Evolutionary conservation across 2,113 vertebrate species (phyloP).

Genomic region (Cacatua alba): DNA sequence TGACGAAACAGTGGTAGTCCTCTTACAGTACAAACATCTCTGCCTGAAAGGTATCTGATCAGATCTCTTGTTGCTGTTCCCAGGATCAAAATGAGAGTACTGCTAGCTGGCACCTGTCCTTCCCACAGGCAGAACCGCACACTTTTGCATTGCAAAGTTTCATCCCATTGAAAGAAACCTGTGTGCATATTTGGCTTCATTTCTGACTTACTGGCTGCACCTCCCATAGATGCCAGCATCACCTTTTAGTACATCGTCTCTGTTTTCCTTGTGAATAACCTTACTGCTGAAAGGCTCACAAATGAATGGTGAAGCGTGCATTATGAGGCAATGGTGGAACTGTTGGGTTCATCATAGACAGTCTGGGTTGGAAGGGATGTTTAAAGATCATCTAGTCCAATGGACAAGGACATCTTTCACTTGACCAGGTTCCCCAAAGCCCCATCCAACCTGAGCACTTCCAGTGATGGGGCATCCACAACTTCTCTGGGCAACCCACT

Average conservation of each 20-base stretch:
- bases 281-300: background rate
- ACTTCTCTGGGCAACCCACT: background rate
- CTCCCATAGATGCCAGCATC: background rate
- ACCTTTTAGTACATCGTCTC: background rate
- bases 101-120: background rate
- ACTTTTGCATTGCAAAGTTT: background rate
- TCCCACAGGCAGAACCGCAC: background rate
- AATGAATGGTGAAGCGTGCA: background rate
- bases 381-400: background rate
- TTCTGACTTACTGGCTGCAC: background rate
- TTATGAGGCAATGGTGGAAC: background rate
- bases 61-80: background rate
- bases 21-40: background rate
- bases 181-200: background rate
- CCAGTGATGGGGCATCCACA: background rate
- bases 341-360: background rate
- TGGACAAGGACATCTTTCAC: background rate
- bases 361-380: background rate
- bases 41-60: background rate
- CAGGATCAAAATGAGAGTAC: background rate
- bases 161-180: background rate
- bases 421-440: background rate
- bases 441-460: background rate
- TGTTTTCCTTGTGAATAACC: background rate
- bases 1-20: background rate